Conservation (phyloP, 2,888 invertebrate species). For the Trypoxylon attenuatum region DNA sequence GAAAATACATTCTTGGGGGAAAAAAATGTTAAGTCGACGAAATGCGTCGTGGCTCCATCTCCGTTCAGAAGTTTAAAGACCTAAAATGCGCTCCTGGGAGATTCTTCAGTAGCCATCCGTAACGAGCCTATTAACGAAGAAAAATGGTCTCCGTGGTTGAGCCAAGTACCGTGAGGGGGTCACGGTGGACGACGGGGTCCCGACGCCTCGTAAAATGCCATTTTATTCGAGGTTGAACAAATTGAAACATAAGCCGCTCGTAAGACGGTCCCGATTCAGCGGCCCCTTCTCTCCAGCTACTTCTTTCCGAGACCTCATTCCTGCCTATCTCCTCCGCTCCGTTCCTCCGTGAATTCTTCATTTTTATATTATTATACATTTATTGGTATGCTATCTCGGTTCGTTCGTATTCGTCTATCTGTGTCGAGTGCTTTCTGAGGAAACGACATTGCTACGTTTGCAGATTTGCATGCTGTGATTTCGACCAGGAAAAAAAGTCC, state of each 20-base stretch:
- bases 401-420: slow-evolving; percentile 34
- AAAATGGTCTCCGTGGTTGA: slow-evolving; percentile 29
- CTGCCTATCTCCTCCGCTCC: slow-evolving; percentile 1
- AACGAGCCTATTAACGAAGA: slow-evolving; percentile 34
- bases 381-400: no score
- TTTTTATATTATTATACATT: slow-evolving; percentile 48
- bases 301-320: background rate
- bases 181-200: slow-evolving; percentile 34
- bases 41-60: no score
- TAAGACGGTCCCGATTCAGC: slow-evolving; percentile 52
- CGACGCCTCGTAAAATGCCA: slow-evolving; percentile 57
- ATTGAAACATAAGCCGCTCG: slow-evolving; percentile 64
- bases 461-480: no score
- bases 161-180: slow-evolving; percentile 9
- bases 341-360: slow-evolving; percentile 38
- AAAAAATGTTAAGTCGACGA: no score
- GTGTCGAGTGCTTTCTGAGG: slow-evolving; percentile 12
- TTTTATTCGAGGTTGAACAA: slow-evolving; percentile 61
- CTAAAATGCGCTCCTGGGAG: no score
- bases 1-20: no score
- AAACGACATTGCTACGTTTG: no score
- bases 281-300: slow-evolving; percentile 16
- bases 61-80: no score
- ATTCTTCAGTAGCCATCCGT: slow-evolving; percentile 6
- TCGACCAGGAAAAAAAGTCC: no score